Conservation (phyloP, 2,888 invertebrate genomes). For the Thysanoteuthis rhombus region DNA sequence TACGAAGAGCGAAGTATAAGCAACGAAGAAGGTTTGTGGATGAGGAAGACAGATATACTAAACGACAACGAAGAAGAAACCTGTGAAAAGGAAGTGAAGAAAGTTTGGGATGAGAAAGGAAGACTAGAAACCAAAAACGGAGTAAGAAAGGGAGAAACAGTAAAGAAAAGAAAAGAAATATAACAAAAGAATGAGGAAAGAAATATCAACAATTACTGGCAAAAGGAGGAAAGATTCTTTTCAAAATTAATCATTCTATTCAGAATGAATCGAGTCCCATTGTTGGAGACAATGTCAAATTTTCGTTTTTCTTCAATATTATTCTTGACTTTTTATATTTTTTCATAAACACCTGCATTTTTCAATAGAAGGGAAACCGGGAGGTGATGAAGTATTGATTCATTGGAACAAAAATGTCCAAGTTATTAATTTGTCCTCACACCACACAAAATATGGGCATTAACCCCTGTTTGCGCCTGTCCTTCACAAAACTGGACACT, state of each 20-base stretch:
- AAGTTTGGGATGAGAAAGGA: not conserved
- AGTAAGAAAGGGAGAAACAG: not conserved
- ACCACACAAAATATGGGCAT: not conserved
- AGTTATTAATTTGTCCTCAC: not conserved
- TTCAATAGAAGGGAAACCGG: not conserved
- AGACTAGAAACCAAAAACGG: not conserved
- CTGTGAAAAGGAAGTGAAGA: not conserved
- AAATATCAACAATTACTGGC: no score
- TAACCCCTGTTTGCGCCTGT: not conserved
- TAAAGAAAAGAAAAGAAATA: no score
- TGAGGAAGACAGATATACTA: not conserved
- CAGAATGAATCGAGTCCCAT: not conserved
- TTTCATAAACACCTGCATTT: not conserved
- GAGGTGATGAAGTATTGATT: not conserved
- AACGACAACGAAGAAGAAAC: not conserved
- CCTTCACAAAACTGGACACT: not conserved
- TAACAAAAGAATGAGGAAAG: no score
- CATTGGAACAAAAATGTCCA: not conserved
- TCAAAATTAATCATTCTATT: not conserved
- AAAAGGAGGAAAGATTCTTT: not conserved
- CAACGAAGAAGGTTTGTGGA: no score
- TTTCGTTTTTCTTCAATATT: not conserved
- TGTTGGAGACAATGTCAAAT: not conserved
- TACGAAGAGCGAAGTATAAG: no score
- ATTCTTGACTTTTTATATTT: not conserved